Base-by-base conservation (phyloP, 2,888 invertebrate species). In the Pherbina coryleti region DNA sequence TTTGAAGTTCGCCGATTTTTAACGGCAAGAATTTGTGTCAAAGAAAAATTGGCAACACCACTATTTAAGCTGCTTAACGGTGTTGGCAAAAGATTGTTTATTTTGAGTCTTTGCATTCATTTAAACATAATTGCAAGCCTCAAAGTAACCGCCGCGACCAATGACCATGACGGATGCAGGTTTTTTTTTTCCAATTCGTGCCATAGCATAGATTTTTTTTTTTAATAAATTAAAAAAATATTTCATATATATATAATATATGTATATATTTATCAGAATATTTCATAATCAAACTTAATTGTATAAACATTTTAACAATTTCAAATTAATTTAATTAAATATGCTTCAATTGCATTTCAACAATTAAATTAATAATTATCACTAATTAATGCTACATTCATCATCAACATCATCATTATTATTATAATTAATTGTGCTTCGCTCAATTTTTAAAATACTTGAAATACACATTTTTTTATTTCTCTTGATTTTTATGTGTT, bases 371-470 rank as follows among this genome's bases (percentile, higher is more conserved):
- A 22, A 73, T n/a, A 44, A n/a, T 25, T 73, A 44, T 44, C 22
- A 25, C 49, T 28, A 73, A 73, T 73, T 73, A 73, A 49, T 72
- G 57, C 31, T 60, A 19, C n/a, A 37, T 72, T 72, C 25, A 60
- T 44, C 71, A 53, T 34, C 53, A 55, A 57, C n/a, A 19, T 22
- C 51, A n/a, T 69, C 17, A 44, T 37, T 8, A 8, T 37, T 37
- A 37, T 7, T 8, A 8, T 44, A 11, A 11, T 44, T 11, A 44
- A 44, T 44, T 44, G 44, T 44, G 2, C 7, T 8, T 7, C 44
- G 44, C 44, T 11, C 7, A 11, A 14, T 44, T 44, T 44, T 1
- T 3, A 31, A 3, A 4, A 4, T 4, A 31, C 3, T 31, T 4
- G 5, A 31, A 31, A 31, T 31, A 31, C 31, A 31, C 5, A 31